Evolutionary conservation across 2,888 invertebrate species (phyloP), one percentile per base, ranked within the genome.

Genomic region (Microctonus aethiopoides): DNA sequence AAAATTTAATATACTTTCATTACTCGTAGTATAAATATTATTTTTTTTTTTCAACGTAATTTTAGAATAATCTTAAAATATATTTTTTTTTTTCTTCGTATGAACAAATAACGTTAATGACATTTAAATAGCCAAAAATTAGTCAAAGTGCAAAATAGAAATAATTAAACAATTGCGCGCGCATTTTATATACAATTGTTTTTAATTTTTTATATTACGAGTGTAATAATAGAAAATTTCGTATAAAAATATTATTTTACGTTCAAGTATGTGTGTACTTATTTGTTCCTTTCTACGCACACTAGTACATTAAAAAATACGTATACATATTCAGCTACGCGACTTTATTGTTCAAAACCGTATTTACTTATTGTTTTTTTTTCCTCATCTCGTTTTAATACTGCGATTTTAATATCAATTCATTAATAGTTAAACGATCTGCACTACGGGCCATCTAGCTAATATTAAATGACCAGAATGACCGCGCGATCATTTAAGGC

Each of bases 351-450:
- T 81, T 72, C 74, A 76, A 61, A n/a, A n/a, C 16, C 46, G 16
- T n/a, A 16, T 46, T 4, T 46, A n/a, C n/a, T n/a, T n/a, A n/a
- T n/a, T n/a, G n/a, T n/a, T n/a, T n/a, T n/a, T n/a, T n/a, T 46
- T 16, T 16, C 16, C 46, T 16, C 75, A 77, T 80, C 76, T 29
- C 29, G 7, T 29, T 71, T 63, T 86, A 86, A 86, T 86, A 86
- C 86, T 86, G 86, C 78, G 80, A 80, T 77, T 77, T 79, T 83
- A 83, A 82, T 82, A 82, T 84, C 81, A 82, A 81, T 72, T 72
- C 71, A 70, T 71, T 74, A 7, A 16, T 46, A 16, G 71, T 79
- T 77, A n/a, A 64, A 63, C 77, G 77, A 75, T 80, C 75, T 81
- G 79, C 76, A 77, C 81, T 82, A 80, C 81, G 79, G 81, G 82